Base-by-base conservation (phyloP, 2,888 invertebrate species). In the Herminia tarsipennalis region DNA sequence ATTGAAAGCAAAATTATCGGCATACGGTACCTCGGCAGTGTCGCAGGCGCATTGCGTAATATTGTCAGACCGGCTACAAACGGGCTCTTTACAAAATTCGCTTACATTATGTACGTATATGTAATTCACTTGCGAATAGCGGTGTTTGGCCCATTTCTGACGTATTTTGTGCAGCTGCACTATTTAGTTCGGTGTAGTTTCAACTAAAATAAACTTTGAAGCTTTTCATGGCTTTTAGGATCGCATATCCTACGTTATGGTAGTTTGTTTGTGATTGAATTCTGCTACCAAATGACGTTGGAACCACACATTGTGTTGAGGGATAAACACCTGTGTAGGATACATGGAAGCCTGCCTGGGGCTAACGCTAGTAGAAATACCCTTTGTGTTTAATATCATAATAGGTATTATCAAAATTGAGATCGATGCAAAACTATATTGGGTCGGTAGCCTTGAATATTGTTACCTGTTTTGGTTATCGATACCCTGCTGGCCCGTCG, bases 1-100 rank as follows among this genome's bases (percentile, higher is more conserved):
- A 73, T 73, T 76, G 73, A 73, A 74, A 78, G 70, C 60, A 55
- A 76, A 66, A 63, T 64, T 67, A 64, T 44, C 43, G 33, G 48
- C 51, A 41, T 56, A 62, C 56, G 52, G 63, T 58, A 49, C 22
- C n/a, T 21, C 8, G 34, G 39, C 51, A 50, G 58, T 56, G 61
- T 59, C 72, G 58, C 45, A 51, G 48, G 43, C 52, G 52, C 38
- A 51, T 51, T 44, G 37, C 44, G 45, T 42, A 53, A 50, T 43
- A 34, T 30, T 47, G 42, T 22, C 12, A 25, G 22, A 57, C 49
- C 36, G 42, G 50, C 63, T 72, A 42, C 47, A 48, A 41, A 54
- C 62, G 66, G 59, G 65, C 69, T 67, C 62, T 60, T 69, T 58
- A 47, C 55, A 43, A 67, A 50, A 54, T 54, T 56, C 29, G 34